Conservation (phyloP, 2,797 vertebrate species). For the Champsocephalus gunnari region DNA sequence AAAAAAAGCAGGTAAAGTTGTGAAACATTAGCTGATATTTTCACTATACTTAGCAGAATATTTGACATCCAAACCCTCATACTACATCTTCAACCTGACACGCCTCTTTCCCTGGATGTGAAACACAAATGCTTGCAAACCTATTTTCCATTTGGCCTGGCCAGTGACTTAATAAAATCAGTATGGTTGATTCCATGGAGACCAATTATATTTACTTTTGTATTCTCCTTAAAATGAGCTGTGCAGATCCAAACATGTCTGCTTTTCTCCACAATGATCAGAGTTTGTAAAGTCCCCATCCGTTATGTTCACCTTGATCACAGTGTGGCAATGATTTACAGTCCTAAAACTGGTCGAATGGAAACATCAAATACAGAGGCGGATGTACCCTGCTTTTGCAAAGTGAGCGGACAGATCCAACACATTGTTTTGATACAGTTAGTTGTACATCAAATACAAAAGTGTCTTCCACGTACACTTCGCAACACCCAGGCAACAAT, state of each 20-base stretch:
- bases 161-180: no score
- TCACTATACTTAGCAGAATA: neutral
- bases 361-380: neutral
- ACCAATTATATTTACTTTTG: neutral
- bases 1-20: neutral
- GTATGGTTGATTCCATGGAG: neutral
- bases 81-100: neutral
- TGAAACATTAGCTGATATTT: neutral
- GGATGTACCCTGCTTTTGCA: neutral
- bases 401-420: no score
- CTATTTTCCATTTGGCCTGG: neutral
- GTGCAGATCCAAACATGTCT: no score
- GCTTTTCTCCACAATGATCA: neutral
- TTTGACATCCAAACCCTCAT: neutral
- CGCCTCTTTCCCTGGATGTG: neutral
- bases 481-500: neutral
- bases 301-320: neutral
- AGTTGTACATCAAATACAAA: no score
- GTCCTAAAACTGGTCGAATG: neutral
- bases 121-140: neutral
- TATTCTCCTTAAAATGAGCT: neutral
- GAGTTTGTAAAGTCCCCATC: neutral
- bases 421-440: no score
- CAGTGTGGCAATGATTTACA: neutral
- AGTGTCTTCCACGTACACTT: no score